These are phyloP conservation scores for Colletes collaris DNA, from an alignment of 2,888 invertebrate species.

Conservation along the genomic window DNA sequence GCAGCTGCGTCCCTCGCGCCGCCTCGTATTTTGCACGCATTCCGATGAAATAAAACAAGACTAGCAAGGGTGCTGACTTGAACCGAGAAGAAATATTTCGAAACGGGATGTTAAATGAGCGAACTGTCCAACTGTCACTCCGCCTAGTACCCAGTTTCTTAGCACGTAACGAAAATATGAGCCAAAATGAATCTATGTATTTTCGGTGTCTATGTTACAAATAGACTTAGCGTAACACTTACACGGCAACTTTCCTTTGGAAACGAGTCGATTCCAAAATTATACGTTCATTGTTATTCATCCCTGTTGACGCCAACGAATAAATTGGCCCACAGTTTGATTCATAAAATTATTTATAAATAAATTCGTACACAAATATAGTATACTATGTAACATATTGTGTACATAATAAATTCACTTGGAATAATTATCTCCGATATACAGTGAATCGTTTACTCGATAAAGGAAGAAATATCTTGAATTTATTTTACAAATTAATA, in stretches of 20 bases:
- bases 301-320: not conserved
- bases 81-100: slow-evolving; percentile 76
- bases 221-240: slow-evolving; percentile 56
- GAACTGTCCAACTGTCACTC: slow-evolving; percentile 80
- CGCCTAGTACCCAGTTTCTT: slow-evolving; percentile 68
- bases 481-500: slow-evolving; percentile 32
- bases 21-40: slow-evolving; percentile 74
- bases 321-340: not conserved
- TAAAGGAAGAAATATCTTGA: too few species aligned
- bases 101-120: slow-evolving; percentile 79
- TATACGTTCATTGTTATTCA: slow-evolving; percentile 18
- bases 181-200: slow-evolving; percentile 75
- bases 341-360: slow-evolving; percentile 18
- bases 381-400: not conserved
- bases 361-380: not conserved
- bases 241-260: slow-evolving; percentile 16
- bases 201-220: slow-evolving; percentile 72
- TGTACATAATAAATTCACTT: not conserved
- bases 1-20: slow-evolving; percentile 74
- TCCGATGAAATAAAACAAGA: slow-evolving; percentile 75
- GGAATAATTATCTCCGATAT: not conserved
- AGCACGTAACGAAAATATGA: slow-evolving; percentile 63
- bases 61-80: slow-evolving; percentile 54
- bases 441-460: too few species aligned
- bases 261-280: slow-evolving; percentile 35